Evolutionary conservation across 2,797 vertebrate species (phyloP), one percentile per base, ranked within the genome.

Genomic region (Gymnothorax reevesii): DNA sequence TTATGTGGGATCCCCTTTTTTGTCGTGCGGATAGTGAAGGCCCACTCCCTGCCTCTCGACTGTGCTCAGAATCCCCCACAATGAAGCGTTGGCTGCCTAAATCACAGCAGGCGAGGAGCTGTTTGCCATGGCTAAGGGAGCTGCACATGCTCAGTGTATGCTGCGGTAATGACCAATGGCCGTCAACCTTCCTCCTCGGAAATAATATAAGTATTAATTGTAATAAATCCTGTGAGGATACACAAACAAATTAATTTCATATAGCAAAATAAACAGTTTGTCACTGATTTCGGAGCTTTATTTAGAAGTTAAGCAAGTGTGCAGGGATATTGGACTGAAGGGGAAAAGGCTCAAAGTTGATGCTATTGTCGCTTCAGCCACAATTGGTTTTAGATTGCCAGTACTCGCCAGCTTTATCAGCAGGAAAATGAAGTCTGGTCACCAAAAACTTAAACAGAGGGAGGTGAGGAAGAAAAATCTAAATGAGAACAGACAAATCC

Each of bases 1-100:
- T 88, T 89, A 88, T 62, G 85, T 91, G 88, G 88, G 88, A 89
- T 89, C 89, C 85, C 80, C 83, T 83, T 79, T 79, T 89, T 75
- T 60, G 57, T 77, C 60, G 52, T 85, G 79, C 60, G 80, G 79
- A 83, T 83, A 59, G 73, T 88, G 87, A 71, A 83, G 89, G 84
- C 85, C 87, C 84, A 86, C 86, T 86, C 84, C 86, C 75, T 77
- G 84, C 88, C 82, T 49, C 55, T 33, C n/a, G 86, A 83, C 60
- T 64, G 64, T 83, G 69, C 20, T 71, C 66, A 4, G 42, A 87
- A 64, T 75, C 64, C 82, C 82, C 86, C 66, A 49, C 33, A 49
- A 33, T 60, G 69, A 27, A 57, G 86, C 33, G 55, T 73, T 73
- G 84, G 84, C 66, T 66, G 64, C 25, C 86, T 83, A 57, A 55